phyloP scores from a whole-genome alignment of 1,140 invertebrate species.

The Drosophila mayri region DNA sequence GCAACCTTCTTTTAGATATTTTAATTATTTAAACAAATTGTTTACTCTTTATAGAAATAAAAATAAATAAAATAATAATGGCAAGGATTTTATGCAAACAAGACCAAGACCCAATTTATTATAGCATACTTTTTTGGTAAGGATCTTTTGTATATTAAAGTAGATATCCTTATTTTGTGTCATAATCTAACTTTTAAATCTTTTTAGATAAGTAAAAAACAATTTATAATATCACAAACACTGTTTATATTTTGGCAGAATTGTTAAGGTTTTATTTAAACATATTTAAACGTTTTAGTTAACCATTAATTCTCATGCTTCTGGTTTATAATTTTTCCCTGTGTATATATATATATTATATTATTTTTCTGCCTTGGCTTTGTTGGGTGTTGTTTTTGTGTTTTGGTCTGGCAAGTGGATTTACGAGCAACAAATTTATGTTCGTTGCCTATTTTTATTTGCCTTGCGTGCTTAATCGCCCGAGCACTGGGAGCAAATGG shows the following conservation, averaged over 20 bases:
- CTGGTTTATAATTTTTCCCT: background rate
- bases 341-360: slow-evolving; percentile 34
- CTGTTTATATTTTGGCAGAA: too few relatives aligned
- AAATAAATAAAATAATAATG: too few relatives aligned
- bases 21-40: background rate
- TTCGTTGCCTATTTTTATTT: slow-evolving; percentile 83
- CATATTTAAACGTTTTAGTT: too few relatives aligned
- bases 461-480: slow-evolving; percentile 80
- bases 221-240: too few relatives aligned
- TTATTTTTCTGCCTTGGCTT: slow-evolving; percentile 27
- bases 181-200: too few relatives aligned
- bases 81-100: too few relatives aligned
- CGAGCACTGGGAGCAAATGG: slow-evolving; percentile 47
- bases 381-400: slow-evolving; percentile 52
- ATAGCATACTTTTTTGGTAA: background rate
- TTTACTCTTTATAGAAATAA: background rate
- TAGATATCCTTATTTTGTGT: too few relatives aligned
- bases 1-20: background rate
- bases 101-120: background rate
- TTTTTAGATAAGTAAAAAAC: too few relatives aligned
- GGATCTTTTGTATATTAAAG: too few relatives aligned
- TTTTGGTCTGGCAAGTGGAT: slow-evolving; percentile 66
- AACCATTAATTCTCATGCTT: background rate
- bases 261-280: too few relatives aligned
- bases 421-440: slow-evolving; percentile 84